Evolutionary conservation across 2,888 invertebrate species (phyloP).

Genomic region (Macrophya annulata): DNA sequence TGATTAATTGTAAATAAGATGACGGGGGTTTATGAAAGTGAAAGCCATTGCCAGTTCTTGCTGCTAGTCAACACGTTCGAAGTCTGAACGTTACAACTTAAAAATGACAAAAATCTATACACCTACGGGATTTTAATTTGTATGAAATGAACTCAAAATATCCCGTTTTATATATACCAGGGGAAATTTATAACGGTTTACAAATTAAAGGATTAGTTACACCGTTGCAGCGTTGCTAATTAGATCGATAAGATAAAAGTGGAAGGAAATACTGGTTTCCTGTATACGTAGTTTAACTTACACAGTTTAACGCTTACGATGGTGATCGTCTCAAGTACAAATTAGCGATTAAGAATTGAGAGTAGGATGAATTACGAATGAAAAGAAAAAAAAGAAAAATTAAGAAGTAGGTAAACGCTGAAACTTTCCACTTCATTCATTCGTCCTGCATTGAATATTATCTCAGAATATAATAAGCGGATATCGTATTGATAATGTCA

Average conservation of each 20-base stretch:
- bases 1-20: slow-evolving; percentile 30
- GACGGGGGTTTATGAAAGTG: slow-evolving; percentile 34
- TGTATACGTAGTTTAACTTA: neutral
- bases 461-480: neutral
- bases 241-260: slow-evolving; percentile 33
- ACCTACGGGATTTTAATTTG: neutral
- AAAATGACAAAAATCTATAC: neutral
- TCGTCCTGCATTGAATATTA: too few relatives aligned
- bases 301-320: neutral
- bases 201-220: slow-evolving; percentile 7
- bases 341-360: neutral
- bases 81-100: neutral
- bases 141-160: neutral
- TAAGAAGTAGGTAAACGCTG: too few relatives aligned
- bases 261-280: slow-evolving; percentile 45
- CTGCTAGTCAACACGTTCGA: neutral
- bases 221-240: slow-evolving; percentile 8
- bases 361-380: neutral
- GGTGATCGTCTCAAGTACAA: neutral
- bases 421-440: neutral
- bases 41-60: neutral
- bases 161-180: neutral
- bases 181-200: neutral
- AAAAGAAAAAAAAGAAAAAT: neutral
- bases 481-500: neutral